Base-by-base conservation (phyloP, 2,888 invertebrate genomes). In the Petrolisthes manimaculis region DNA sequence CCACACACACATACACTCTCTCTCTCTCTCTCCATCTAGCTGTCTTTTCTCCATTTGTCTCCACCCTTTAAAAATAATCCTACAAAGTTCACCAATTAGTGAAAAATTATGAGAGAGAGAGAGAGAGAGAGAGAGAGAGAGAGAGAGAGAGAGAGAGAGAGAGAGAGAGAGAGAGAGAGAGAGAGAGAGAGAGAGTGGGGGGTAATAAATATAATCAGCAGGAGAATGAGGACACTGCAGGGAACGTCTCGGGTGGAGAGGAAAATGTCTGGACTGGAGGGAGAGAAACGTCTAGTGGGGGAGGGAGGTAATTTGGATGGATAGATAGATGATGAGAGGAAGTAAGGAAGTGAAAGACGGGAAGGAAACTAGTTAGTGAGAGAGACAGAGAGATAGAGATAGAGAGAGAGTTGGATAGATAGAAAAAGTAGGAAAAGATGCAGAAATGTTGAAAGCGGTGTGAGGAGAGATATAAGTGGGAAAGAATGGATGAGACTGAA, bases 141-240 rank as follows among this genome's bases (percentile, higher is more conserved):
- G n/a, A 78, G n/a, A 51, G n/a, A 78, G n/a, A 24, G 51, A n/a
- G n/a, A 14, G 78, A 78, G 78, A n/a, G 51, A 61, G 12, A 61
- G 61, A 61, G 18, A n/a, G 78, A 21, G n/a, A 75, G 75, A 75
- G 75, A 75, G 75, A 75, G 21, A 21, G 21, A 75, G 21, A 75
- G 75, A 75, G 21, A 21, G 75, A 21, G 75, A 21, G 21, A 75
- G 75, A 21, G 75, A 75, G 21, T 9, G 75, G 24, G 75, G 75
- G 14, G 24, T 9, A 14, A 21, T n/a, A 21, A 21, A 1, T 9
- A 21, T 3, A 21, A 75, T 9, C 12, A 24, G 21, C 12, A n/a
- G 21, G 21, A 71, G 71, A n/a, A n/a, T 6, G 71, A n/a, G 71
- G 6, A 37, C 37, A 37, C 37, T 37, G 37, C 37, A 37, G 37